Evolutionary conservation across 2,113 vertebrate genomes (phyloP), one percentile per base, ranked within the genome.

Genomic region (Pachypanchax playfairii): DNA sequence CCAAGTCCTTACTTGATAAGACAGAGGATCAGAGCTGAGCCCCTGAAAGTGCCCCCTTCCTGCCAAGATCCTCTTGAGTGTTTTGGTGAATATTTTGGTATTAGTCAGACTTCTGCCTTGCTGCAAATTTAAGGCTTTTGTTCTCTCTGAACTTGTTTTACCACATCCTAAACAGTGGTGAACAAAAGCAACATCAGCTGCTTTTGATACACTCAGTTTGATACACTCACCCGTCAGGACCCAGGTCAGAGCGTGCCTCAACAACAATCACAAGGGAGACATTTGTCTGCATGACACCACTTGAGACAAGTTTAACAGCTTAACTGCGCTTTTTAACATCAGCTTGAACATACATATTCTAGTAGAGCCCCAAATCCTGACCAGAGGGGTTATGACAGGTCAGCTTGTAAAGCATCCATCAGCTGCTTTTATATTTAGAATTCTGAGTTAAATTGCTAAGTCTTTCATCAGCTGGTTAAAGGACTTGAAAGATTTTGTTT

Each of bases 371-470:
- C 51, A 62, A 74, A 70, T 73, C 64, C 53, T 63, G 67, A 77
- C 75, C 70, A 2, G 2, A 18, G 55, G 59, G 70, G 38, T 75
- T 81, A 73, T 75, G 82, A 73, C 21, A 22, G 67, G 70, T 77
- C 63, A 79, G 57, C 44, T 67, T 83, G 79, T 84, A 76, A 83
- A 85, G 75, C 84, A 77, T 81, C 76, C 70, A 57, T 56, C 63
- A 74, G 71, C 78, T 80, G 59, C 68, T 73, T 84, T 76, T 81
- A 89, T 90, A 83, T 89, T 88, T 89, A 91, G 85, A 64, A 22
- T 51, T 75, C 56, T 72, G n/a, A n/a, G n/a, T n/a, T n/a, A n/a
- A n/a, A n/a, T n/a, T n/a, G n/a, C n/a, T n/a, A n/a, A n/a, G n/a
- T n/a, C n/a, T n/a, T n/a, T n/a, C n/a, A n/a, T n/a, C n/a, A n/a